Conservation (phyloP, 2,113 vertebrate species). For the Aegypius monachus region DNA sequence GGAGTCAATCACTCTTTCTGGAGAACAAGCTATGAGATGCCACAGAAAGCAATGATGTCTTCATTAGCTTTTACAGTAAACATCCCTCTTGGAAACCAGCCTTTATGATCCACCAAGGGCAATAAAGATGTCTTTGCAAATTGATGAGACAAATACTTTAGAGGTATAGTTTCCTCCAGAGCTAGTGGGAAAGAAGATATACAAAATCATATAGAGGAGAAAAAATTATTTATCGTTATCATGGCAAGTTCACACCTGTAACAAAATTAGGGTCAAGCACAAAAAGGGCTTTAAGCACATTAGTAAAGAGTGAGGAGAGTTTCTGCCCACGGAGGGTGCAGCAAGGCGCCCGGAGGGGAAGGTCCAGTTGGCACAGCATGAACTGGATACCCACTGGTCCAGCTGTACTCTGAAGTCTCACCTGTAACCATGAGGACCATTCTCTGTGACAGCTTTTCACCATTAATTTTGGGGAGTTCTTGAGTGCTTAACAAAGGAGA, state of each 20-base stretch:
- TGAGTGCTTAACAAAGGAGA: neutral
- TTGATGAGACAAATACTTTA: constrained; percentile 38
- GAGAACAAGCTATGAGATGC: neutral
- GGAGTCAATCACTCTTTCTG: constrained; percentile 12
- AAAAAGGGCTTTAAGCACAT: neutral
- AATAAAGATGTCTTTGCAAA: constrained; percentile 49
- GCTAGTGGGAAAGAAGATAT: neutral
- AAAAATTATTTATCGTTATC: neutral
- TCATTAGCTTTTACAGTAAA: constrained; percentile 56
- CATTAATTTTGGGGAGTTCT: neutral
- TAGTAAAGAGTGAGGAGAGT: neutral
- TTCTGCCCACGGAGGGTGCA: neutral
- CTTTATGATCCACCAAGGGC: constrained; percentile 12
- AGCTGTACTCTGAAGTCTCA: neutral
- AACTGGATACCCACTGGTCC: neutral
- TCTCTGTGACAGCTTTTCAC: neutral
- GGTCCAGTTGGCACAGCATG: neutral
- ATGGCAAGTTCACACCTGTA: neutral
- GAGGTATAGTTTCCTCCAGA: neutral
- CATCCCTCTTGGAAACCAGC: constrained; percentile 8
- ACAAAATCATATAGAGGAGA: neutral
- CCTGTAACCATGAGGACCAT: neutral
- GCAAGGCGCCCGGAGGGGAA: rapidly evolving
- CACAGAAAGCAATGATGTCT: constrained; percentile 24
- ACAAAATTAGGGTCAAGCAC: neutral